Evolutionary conservation across 2,888 invertebrate species (phyloP).

Genomic region (Trachelus stipa): DNA sequence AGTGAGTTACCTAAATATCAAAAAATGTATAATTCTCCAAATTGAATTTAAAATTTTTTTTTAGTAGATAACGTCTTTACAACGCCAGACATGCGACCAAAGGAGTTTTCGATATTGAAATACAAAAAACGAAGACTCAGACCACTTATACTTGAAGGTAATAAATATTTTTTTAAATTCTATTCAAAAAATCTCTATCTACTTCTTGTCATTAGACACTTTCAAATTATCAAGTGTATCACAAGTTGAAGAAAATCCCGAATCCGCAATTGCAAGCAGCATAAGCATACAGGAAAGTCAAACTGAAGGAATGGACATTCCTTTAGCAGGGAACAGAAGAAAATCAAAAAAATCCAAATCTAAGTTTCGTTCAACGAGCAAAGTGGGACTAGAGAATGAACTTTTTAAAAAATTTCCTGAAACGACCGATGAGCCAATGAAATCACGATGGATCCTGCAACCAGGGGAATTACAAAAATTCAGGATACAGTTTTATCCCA

Average conservation of each 20-base stretch:
- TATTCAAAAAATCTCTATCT: neutral
- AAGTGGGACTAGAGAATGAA: neutral
- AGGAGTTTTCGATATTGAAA: conserved; percentile 28
- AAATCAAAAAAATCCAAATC: neutral
- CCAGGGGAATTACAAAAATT: conserved; percentile 46
- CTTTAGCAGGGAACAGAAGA: neutral
- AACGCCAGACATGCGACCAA: conserved; percentile 17
- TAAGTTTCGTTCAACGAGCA: neutral
- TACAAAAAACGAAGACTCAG: conserved; percentile 14
- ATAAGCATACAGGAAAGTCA: neutral
- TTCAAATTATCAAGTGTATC: neutral
- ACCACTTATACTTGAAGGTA: neutral
- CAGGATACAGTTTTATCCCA: conserved; percentile 47
- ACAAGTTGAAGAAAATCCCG: neutral
- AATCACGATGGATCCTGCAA: conserved; percentile 44
- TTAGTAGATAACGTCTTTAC: neutral
- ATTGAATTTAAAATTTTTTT: neutral
- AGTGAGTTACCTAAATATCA: neutral
- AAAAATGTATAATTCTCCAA: neutral
- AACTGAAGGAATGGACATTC: neutral
- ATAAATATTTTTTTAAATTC: neutral
- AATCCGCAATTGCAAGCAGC: neutral
- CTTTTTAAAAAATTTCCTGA: neutral
- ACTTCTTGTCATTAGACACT: neutral
- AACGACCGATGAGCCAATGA: conserved; percentile 33